Evolutionary conservation across 2,113 vertebrate genomes (phyloP).

Genomic region (Xenus cinereus): DNA sequence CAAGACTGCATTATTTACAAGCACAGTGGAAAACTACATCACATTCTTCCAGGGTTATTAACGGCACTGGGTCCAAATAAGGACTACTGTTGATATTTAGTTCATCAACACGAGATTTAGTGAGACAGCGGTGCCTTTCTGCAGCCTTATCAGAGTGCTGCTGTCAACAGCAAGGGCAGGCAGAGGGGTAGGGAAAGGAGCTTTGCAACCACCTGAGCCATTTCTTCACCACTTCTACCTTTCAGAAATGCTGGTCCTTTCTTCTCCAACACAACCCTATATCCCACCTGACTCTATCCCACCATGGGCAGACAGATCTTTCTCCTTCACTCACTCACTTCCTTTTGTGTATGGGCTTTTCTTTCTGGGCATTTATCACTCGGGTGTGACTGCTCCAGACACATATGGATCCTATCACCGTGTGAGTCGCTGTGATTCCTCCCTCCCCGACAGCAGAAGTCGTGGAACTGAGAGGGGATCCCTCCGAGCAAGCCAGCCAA

Average conservation of each 20-base stretch:
- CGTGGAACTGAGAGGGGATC: background rate
- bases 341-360: background rate
- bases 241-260: background rate
- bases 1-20: background rate
- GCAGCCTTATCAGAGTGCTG: background rate
- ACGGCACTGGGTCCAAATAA: background rate
- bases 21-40: background rate
- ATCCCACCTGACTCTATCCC: background rate
- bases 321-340: background rate
- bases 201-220: background rate
- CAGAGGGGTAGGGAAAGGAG: background rate
- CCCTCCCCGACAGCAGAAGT: background rate
- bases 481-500: background rate
- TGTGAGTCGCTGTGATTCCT: background rate
- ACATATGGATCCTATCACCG: background rate
- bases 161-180: background rate
- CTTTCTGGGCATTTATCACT: background rate
- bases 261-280: background rate
- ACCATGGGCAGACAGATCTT: background rate
- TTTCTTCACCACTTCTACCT: background rate
- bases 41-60: background rate
- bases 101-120: background rate
- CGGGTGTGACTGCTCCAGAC: background rate
- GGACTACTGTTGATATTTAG: background rate
- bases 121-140: background rate